A percentile compares a stretch with the other conserved stretches of the same genome.
These are phyloP conservation scores for Glyphotaelius pellucidus DNA, from an alignment of 2,888 invertebrate species.

Conservation along the genomic window DNA sequence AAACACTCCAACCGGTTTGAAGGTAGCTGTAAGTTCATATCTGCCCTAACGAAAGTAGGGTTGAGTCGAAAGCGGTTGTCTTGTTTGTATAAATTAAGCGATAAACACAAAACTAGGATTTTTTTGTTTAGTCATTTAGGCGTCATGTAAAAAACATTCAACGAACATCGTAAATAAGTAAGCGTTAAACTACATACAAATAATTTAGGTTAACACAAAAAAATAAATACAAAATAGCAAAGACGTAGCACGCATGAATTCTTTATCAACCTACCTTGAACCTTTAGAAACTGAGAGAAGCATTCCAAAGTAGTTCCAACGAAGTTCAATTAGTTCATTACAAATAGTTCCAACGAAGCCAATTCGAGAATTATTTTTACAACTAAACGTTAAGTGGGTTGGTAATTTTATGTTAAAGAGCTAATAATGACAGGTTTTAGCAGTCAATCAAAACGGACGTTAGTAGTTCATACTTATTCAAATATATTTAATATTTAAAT, in stretches of 20 bases:
- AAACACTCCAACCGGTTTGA: too few relatives aligned
- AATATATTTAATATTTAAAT: too few relatives aligned
- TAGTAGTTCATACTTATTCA: too few relatives aligned
- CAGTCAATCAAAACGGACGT: too few relatives aligned
- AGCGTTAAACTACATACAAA: background rate
- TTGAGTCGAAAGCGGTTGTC: too few relatives aligned
- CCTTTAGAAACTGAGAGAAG: background rate
- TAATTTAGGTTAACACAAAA: background rate
- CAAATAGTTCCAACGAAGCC: too few relatives aligned
- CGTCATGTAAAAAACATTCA: background rate
- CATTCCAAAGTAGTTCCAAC: background rate
- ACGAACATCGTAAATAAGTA: background rate
- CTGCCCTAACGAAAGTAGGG: background rate
- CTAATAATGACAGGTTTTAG: too few relatives aligned
- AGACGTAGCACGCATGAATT: background rate
- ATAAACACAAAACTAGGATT: background rate
- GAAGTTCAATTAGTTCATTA: too few relatives aligned
- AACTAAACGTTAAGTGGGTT: background rate
- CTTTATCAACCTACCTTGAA: background rate
- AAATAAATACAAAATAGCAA: background rate
- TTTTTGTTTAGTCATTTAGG: background rate
- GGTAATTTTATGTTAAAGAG: background rate
- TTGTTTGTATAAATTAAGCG: background rate
- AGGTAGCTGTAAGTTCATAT: too few relatives aligned
- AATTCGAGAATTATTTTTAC: background rate